Conservation (phyloP, 2,797 vertebrate species). For the Coilia nasus region DNA sequence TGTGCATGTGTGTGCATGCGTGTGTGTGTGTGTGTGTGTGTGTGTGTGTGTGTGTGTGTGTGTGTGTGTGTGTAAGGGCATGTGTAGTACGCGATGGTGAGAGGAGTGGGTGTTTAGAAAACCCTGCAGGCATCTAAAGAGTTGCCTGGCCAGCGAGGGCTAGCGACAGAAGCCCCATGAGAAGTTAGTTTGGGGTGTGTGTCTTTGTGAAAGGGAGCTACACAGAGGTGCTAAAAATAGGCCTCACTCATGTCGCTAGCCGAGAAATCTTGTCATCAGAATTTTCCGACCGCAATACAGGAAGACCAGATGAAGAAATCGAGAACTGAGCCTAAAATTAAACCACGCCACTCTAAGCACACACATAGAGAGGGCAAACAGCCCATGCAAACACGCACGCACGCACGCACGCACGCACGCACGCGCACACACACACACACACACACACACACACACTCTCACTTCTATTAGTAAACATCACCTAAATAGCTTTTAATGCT, state of each 20-base stretch:
- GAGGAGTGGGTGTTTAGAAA: too few relatives aligned
- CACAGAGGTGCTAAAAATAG: conserved; percentile 76
- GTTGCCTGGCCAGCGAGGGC: too few relatives aligned
- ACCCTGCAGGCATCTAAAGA: too few relatives aligned
- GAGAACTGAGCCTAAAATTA: conserved; percentile 78
- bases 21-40: too few relatives aligned
- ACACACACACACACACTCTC: conserved; percentile 21
- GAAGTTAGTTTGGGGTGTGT: not conserved
- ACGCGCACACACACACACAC: conserved; percentile 21
- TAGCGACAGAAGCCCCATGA: too few relatives aligned
- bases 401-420: not conserved
- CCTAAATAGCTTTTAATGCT: not conserved
- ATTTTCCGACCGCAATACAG: conserved; percentile 94
- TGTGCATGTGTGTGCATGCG: too few relatives aligned
- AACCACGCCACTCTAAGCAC: conserved; percentile 51
- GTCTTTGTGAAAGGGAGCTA: not conserved
- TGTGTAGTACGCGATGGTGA: too few relatives aligned
- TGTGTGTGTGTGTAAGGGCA: too few relatives aligned
- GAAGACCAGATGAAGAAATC: conserved; percentile 84
- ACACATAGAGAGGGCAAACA: conserved; percentile 11
- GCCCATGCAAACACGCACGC: not conserved
- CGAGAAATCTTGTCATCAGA: conserved; percentile 80
- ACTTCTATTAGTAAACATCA: not conserved
- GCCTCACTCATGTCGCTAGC: conserved; percentile 78
- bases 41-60: too few relatives aligned